A percentile compares a stretch with the other conserved stretches of the same genome.
Evolutionary conservation across 2,797 vertebrate genomes (phyloP).

Genomic region (Amblyopsis hoosieri): DNA sequence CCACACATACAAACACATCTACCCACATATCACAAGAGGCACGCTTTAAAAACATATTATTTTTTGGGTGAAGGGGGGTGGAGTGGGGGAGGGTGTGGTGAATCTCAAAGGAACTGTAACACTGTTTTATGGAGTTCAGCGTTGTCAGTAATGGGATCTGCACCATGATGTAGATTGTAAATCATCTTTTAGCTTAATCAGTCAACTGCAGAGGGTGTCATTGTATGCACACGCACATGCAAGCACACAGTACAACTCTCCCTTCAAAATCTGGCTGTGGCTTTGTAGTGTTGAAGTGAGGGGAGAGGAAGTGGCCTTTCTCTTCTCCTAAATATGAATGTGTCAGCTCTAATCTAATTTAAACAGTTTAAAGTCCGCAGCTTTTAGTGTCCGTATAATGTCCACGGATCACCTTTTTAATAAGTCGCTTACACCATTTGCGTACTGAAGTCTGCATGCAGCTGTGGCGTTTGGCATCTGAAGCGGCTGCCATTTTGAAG

Average conservation of each 20-base stretch:
- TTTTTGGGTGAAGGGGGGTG: conserved; percentile 7
- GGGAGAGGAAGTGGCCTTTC: no score
- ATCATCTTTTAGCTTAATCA: neutral
- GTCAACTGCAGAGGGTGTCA: conserved; percentile 3
- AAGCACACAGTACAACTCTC: neutral
- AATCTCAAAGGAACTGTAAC: conserved; percentile 18
- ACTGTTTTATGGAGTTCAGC: conserved; percentile 1
- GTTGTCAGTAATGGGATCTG: neutral
- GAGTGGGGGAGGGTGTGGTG: neutral
- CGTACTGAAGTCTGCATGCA: no score
- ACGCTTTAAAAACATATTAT: conserved; percentile 24
- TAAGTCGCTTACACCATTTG: no score
- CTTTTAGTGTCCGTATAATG: no score
- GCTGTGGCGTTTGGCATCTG: no score
- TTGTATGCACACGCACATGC: neutral
- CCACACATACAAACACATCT: conserved; percentile 31
- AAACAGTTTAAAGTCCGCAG: no score
- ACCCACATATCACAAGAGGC: conserved; percentile 10
- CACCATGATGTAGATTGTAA: neutral
- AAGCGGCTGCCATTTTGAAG: neutral
- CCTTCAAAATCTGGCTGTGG: no score
- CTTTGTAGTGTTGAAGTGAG: no score
- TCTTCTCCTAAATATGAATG: no score
- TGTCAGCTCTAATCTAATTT: no score
- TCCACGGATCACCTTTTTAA: no score